Percentiles rank a stretch among this genome's conserved stretches.
Evolutionary conservation across 1,140 invertebrate species (phyloP).

Genomic region (Atopsyche davidsoni): DNA sequence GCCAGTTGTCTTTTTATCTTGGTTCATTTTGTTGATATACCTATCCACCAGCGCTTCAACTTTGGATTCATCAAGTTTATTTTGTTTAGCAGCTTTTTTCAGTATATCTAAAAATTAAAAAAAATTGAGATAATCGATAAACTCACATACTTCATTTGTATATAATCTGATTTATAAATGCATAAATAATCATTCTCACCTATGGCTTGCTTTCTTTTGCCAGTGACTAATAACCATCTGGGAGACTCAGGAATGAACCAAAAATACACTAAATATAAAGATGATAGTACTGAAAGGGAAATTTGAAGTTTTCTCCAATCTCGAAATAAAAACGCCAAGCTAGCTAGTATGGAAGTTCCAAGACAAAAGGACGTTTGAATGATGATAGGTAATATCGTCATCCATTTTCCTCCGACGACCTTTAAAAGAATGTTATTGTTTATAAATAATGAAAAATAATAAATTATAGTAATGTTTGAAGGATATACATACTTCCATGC

Average conservation of each 20-base stretch:
- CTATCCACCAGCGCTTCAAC: slow-evolving; percentile 39
- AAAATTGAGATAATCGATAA: background rate
- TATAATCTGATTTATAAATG: too few species aligned
- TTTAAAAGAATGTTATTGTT: slow-evolving; percentile 25
- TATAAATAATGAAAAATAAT: background rate
- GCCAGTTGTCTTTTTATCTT: slow-evolving; percentile 28
- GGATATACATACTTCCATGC: slow-evolving; percentile 40
- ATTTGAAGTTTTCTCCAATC: slow-evolving; percentile 70
- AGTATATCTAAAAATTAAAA: slow-evolving; percentile 33
- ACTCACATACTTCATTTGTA: slow-evolving; percentile 45
- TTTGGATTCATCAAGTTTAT: slow-evolving; percentile 39
- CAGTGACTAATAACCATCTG: slow-evolving; percentile 68
- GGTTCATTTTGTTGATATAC: slow-evolving; percentile 30
- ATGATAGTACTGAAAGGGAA: slow-evolving; percentile 60
- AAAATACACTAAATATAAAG: slow-evolving; percentile 60
- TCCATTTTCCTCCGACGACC: slow-evolving; percentile 54
- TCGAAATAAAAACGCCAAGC: slow-evolving; percentile 56
- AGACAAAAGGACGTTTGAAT: slow-evolving; percentile 65
- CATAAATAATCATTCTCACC: slow-evolving; percentile 50
- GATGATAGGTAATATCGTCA: slow-evolving; percentile 59
- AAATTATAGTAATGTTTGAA: background rate
- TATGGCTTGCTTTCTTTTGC: slow-evolving; percentile 56
- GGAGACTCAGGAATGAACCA: slow-evolving; percentile 74
- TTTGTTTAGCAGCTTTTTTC: slow-evolving; percentile 39
- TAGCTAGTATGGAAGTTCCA: slow-evolving; percentile 56